Evolutionary conservation across 2,888 invertebrate genomes (phyloP).

Genomic region (Andrena marginata): DNA sequence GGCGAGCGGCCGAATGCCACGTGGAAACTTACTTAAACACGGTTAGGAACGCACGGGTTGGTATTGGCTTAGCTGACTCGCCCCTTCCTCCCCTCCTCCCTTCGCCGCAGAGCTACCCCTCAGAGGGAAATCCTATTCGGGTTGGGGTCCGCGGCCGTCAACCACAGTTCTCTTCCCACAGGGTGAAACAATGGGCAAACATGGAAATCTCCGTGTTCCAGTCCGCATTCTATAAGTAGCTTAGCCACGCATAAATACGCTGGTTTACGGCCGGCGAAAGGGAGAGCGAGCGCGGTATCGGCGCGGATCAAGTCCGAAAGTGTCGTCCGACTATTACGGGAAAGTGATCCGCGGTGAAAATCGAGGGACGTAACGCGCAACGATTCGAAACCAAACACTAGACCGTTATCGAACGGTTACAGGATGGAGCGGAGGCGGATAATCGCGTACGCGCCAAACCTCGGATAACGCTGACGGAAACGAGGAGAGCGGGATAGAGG

Average conservation of each 20-base stretch:
- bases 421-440: neutral
- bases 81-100: neutral
- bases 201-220: slow-evolving; percentile 46
- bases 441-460: slow-evolving; percentile 10
- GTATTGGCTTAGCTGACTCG: slow-evolving; percentile 16
- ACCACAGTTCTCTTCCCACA: slow-evolving; percentile 40
- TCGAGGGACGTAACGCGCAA: neutral
- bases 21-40: slow-evolving; percentile 40
- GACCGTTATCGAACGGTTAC: slow-evolving; percentile 2
- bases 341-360: neutral
- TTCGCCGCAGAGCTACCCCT: slow-evolving; percentile 28
- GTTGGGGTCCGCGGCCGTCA: slow-evolving; percentile 16
- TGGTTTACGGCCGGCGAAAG: slow-evolving; percentile 1
- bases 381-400: neutral
- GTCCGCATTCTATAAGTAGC: slow-evolving; percentile 40
- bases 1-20: slow-evolving; percentile 4
- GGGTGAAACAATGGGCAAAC: slow-evolving; percentile 50
- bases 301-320: neutral
- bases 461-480: slow-evolving; percentile 7
- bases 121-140: slow-evolving; percentile 45
- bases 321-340: neutral
- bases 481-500: slow-evolving; percentile 4
- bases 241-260: slow-evolving; percentile 49
- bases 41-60: slow-evolving; percentile 28
- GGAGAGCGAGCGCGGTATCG: neutral